A percentile compares a stretch with the other conserved stretches of the same genome.
phyloP scores from a whole-genome alignment of 2,797 vertebrate species.

The Anisognathus igniventris region DNA sequence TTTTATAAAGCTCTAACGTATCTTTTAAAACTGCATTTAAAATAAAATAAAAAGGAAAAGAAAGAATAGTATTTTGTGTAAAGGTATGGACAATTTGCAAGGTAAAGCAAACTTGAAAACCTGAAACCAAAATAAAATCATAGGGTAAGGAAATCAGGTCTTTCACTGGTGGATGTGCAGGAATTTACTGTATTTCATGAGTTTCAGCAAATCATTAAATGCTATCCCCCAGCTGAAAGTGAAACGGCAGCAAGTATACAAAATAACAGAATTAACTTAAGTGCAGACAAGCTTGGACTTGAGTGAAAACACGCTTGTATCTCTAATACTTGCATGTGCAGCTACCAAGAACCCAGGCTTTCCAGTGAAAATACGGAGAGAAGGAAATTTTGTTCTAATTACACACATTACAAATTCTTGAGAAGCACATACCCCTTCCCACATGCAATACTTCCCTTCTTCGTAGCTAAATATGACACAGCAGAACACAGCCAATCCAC shows the following conservation, averaged over 20 bases:
- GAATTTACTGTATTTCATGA: neutral
- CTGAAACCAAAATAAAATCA: neutral
- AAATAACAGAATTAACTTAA: neutral
- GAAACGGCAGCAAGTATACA: neutral
- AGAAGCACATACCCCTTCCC: neutral
- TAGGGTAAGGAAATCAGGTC: neutral
- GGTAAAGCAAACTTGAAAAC: neutral
- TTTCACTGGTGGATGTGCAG: neutral
- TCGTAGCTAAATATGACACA: constrained; percentile 19
- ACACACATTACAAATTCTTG: neutral
- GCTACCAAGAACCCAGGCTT: neutral
- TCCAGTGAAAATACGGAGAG: neutral
- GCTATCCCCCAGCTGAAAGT: neutral
- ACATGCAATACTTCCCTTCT: neutral
- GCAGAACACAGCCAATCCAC: constrained; percentile 3
- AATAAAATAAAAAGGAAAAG: neutral
- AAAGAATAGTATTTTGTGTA: neutral
- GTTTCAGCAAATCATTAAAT: neutral
- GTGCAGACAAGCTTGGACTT: neutral
- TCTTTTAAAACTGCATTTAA: neutral
- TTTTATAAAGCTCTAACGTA: neutral
- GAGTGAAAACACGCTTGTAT: neutral
- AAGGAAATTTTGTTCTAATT: neutral
- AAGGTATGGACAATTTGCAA: neutral
- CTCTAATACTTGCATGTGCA: neutral